Evolutionary conservation across 35 echinoderm and acorn worm species (phyloP), one percentile per base, ranked within the genome.

Genomic region (Apostichopus parvimensis): DNA sequence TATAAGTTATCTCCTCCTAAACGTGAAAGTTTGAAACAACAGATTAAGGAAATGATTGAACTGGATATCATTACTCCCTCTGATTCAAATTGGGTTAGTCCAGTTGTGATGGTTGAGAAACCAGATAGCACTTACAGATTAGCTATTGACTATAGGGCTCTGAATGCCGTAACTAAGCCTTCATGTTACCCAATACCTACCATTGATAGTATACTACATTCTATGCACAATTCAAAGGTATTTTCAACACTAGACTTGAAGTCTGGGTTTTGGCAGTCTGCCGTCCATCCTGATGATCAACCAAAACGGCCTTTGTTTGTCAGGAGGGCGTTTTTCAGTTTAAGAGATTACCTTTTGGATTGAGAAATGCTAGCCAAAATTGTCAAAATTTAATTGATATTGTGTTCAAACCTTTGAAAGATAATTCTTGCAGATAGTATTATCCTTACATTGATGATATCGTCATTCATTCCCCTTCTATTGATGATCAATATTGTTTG

Each of bases 321-420:
- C 13, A 86, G 59, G 83, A 86, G 54, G 83, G 83, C 24, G 4
- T 86, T 5, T 86, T 86, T 58, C 34, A 56, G 11, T 84, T 78
- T 20, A 84, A 84, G 54, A 8, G 53, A 6, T 84, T 84, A 53
- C 81, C 81, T 17, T 84, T 84, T 84, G 81, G 81, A 1, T 20
- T 84, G 52, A 84, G 21, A 84, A 84, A 84, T 84, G 81, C 81
- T 9, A 84, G 81, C 20, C 81, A 53, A 83, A 83, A 83, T 53
- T 83, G 24, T 14, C 81, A 84, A 20, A 84, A 84, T 84, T 12
- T 84, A 53, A 8, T 84, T 56, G 81, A 84, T 56, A 84, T 84
- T 84, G 81, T 84, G 10, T 58, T 84, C 11, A 8, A 84, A 56
- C 81, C 81, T n/a, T 2, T 86, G 26, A 12, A 86, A 61, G 24